Evolutionary conservation across 2,113 vertebrate genomes (phyloP).

Genomic region (Gadus macrocephalus): DNA sequence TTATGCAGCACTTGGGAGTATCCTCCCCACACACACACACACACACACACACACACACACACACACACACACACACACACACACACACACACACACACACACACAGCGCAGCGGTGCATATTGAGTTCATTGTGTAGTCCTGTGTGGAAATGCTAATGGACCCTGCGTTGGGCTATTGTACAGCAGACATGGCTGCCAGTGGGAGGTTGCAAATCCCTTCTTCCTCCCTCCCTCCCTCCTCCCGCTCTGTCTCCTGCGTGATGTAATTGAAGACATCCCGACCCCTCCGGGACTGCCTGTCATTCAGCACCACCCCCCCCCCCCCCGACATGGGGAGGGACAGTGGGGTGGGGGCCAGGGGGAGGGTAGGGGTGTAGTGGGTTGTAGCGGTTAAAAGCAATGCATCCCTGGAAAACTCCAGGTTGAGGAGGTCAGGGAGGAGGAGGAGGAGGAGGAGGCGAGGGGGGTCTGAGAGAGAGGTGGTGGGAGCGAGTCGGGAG

Average conservation of each 20-base stretch:
- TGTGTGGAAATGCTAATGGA: constrained; percentile 36
- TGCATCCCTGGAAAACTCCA: not conserved
- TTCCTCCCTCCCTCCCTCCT: too few species aligned
- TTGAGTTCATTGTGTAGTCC: constrained; percentile 39
- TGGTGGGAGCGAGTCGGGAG: constrained; percentile 19
- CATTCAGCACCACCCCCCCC: constrained; percentile 31
- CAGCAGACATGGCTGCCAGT: constrained; percentile 18
- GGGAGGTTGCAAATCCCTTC: constrained; percentile 8
- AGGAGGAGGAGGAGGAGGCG: not conserved
- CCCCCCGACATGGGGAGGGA: not conserved
- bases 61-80: too few species aligned
- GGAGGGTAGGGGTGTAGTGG: not conserved
- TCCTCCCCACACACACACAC: too few species aligned
- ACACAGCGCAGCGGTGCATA: not conserved
- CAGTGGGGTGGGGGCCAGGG: too few species aligned
- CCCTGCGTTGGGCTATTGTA: constrained; percentile 28
- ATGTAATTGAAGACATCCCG: constrained; percentile 28
- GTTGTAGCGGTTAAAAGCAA: not conserved
- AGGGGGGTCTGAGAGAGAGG: not conserved
- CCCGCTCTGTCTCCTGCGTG: constrained; percentile 5
- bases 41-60: too few species aligned
- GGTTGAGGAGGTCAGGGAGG: not conserved
- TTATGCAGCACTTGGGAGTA: not conserved
- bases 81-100: too few species aligned
- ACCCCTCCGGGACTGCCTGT: constrained; percentile 22